These are phyloP conservation scores for Diphyllodes magnificus DNA, from an alignment of 2,113 vertebrate species.

Conservation along the genomic window DNA sequence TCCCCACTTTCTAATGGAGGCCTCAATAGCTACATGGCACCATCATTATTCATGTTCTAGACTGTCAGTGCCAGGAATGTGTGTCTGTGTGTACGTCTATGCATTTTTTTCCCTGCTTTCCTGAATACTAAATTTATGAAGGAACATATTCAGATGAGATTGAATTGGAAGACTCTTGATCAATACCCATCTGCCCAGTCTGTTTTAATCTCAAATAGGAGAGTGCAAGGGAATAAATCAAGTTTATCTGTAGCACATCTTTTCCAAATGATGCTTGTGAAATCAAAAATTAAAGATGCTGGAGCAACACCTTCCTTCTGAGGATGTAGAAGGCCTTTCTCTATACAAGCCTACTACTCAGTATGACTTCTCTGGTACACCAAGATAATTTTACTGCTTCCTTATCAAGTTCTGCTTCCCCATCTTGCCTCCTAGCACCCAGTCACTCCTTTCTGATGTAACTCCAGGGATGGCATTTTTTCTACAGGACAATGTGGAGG, in stretches of 20 bases:
- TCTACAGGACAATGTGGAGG: not conserved
- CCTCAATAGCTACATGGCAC: not conserved
- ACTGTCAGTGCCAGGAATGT: not conserved
- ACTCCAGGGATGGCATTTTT: not conserved
- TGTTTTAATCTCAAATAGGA: not conserved
- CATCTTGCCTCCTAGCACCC: not conserved
- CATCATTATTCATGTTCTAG: not conserved
- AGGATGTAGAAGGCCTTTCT: not conserved
- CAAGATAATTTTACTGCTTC: not conserved
- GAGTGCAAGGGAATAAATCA: not conserved
- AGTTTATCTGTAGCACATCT: not conserved
- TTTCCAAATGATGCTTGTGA: not conserved
- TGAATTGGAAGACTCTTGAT: not conserved
- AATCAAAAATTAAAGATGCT: not conserved
- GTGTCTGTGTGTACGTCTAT: not conserved
- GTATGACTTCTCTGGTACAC: not conserved
- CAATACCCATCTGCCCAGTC: not conserved
- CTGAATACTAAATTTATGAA: not conserved
- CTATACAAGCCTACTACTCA: not conserved
- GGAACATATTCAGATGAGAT: not conserved
- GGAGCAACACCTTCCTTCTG: not conserved
- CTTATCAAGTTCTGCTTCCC: not conserved
- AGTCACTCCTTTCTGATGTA: not conserved
- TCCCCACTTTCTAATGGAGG: not conserved
- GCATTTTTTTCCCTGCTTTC: fast-evolving